A percentile compares a stretch with the other conserved stretches of the same genome.
Evolutionary conservation across 2,797 vertebrate genomes (phyloP).

Genomic region (Calcarius lapponicus): DNA sequence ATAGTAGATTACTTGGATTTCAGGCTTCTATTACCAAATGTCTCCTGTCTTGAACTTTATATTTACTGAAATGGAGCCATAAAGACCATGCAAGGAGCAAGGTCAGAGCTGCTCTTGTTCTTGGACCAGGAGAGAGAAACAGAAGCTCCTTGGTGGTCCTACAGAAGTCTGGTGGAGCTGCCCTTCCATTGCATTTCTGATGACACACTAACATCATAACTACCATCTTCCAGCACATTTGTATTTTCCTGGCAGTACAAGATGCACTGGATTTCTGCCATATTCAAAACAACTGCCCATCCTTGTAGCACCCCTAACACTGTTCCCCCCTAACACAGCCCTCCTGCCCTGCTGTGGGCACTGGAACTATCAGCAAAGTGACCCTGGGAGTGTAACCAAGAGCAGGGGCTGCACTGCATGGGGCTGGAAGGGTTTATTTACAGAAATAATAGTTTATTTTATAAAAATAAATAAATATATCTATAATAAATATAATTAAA

Average conservation of each 20-base stretch:
- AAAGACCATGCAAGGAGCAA: background rate
- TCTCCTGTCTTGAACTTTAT: background rate
- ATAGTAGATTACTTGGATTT: background rate
- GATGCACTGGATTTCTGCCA: background rate
- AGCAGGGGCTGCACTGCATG: background rate
- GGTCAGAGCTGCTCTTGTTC: background rate
- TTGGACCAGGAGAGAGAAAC: background rate
- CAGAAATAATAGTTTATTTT: background rate
- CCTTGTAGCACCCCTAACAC: background rate
- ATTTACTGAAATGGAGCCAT: background rate
- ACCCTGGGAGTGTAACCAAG: background rate
- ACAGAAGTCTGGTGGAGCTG: background rate
- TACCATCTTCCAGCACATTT: background rate
- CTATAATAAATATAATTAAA: background rate
- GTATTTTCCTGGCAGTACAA: background rate
- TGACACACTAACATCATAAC: background rate
- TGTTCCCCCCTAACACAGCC: background rate
- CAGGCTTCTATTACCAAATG: background rate
- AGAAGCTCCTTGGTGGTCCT: rapidly evolving
- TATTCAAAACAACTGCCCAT: background rate
- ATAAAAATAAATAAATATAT: background rate
- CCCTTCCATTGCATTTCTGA: background rate
- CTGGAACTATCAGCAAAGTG: background rate
- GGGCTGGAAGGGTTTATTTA: background rate
- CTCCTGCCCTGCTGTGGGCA: background rate